A percentile compares a stretch with the other conserved stretches of the same genome.
Evolutionary conservation across 2,797 vertebrate genomes (phyloP).

Genomic region (Pithecia hirsuta): DNA sequence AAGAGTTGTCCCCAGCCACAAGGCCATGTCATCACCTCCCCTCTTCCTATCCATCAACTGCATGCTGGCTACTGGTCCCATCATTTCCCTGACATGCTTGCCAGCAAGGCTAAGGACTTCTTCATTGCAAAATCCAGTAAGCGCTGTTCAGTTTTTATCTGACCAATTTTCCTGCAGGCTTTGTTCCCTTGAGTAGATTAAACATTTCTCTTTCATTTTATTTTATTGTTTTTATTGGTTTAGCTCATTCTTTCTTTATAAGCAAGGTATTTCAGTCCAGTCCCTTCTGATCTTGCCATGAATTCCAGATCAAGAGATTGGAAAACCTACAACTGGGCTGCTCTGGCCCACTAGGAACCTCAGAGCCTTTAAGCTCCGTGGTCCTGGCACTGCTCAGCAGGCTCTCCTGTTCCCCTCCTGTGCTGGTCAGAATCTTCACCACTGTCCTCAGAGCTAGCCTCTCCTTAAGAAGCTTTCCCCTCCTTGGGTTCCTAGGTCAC

Average conservation of each 20-base stretch:
- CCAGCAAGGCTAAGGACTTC: background rate
- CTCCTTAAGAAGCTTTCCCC: background rate
- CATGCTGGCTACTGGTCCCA: background rate
- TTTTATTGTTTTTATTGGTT: background rate
- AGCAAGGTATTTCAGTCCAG: background rate
- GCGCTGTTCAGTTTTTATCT: background rate
- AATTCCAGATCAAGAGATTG: background rate
- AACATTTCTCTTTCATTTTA: background rate
- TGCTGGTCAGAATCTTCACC: background rate
- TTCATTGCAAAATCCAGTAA: background rate
- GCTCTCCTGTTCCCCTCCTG: background rate
- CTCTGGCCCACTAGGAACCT: background rate
- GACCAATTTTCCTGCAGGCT: background rate
- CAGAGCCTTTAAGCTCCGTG: background rate
- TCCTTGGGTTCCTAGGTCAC: background rate
- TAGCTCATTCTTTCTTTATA: background rate
- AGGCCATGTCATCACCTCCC: background rate
- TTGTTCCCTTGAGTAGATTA: background rate
- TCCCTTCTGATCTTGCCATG: background rate
- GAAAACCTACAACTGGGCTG: background rate
- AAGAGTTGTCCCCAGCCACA: conserved; percentile 24
- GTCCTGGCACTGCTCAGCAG: too few species aligned
- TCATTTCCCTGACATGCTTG: fast-evolving
- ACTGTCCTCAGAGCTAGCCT: background rate
- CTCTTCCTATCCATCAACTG: background rate